Base-by-base conservation (phyloP, 2,113 vertebrate species). In the Turnix velox region DNA sequence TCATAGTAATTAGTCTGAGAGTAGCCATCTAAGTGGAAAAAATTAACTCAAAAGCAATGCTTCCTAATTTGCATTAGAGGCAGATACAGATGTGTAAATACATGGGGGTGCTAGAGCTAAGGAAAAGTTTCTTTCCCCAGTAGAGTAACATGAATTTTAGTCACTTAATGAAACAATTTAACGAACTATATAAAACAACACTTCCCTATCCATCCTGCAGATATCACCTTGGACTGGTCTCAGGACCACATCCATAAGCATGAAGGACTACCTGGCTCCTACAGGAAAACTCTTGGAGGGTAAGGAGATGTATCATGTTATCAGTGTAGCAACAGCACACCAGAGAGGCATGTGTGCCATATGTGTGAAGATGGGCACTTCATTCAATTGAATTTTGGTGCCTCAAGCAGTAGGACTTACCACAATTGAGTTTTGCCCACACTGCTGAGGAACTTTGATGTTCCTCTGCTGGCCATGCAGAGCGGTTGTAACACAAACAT, bases 401-500 rank as follows among this genome's bases (percentile, higher is more conserved):
- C 48, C 67, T 23, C 18, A 51, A 68, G 30, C 25, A 69, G 43
- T 5, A 63, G 23, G 35, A 17, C n/a, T 81, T 45, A 13, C 2
- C 37, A 22, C 10, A 7, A 7, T 55, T 45, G 7, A 62, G 15
- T 35, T 30, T 42, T 69, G 43, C 18, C 8, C 43, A 45, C 4
- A 0, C 7, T 33, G 18, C 39, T 8, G 3, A 61, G 51, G 27
- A 73, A 43, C 27, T 9, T 59, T 1, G 0, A 16, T 20, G 46
- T 7, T 57, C 28, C 58, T 54, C 2, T 43, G 2, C 9, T 14
- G 27, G 4, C 11, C 28, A 27, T 19, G 23, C 19, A 31, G 37
- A 92, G n/a, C 81, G 74, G 27, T 1, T 52, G 22, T 4, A 9
- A 25, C 43, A 51, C 18, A 54, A 80, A 77, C 4, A 40, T 0